phyloP scores from a whole-genome alignment of 2,888 invertebrate species.

The Coenonympha arcania region DNA sequence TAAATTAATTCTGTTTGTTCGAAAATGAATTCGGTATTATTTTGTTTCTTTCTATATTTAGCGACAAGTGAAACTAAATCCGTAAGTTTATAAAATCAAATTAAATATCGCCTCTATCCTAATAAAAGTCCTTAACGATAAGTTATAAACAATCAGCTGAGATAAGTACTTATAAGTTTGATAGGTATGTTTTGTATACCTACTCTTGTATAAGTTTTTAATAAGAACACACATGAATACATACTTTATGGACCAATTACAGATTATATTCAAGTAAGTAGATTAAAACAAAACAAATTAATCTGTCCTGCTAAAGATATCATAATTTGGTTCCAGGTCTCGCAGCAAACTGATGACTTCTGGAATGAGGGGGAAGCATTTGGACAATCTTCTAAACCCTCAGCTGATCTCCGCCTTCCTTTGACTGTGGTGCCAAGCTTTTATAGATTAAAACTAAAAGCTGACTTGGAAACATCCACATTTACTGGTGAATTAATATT shows the following conservation, averaged over 20 bases:
- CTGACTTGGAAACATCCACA: conserved; percentile 61
- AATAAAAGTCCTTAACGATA: no score
- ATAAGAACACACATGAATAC: no score
- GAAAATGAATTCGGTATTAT: conserved; percentile 43
- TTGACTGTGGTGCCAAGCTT: conserved; percentile 66
- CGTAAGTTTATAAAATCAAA: conserved; percentile 47
- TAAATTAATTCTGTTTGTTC: neutral
- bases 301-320: no score
- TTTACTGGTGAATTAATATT: no score
- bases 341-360: conserved; percentile 43
- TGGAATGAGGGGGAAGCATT: conserved; percentile 65
- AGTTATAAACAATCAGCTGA: no score
- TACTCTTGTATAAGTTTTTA: conserved; percentile 25
- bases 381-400: conserved; percentile 40
- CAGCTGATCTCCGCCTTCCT: conserved; percentile 61
- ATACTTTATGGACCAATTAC: no score
- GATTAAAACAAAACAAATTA: no score
- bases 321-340: no score
- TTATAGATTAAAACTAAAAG: conserved; percentile 73
- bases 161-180: neutral
- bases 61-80: conserved; percentile 34
- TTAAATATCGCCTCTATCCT: no score
- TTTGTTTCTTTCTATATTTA: conserved; percentile 36
- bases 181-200: neutral
- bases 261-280: no score